A percentile compares a stretch with the other conserved stretches of the same genome.
Conservation (phyloP, 2,888 invertebrate species). For the Anaspis maculata region DNA sequence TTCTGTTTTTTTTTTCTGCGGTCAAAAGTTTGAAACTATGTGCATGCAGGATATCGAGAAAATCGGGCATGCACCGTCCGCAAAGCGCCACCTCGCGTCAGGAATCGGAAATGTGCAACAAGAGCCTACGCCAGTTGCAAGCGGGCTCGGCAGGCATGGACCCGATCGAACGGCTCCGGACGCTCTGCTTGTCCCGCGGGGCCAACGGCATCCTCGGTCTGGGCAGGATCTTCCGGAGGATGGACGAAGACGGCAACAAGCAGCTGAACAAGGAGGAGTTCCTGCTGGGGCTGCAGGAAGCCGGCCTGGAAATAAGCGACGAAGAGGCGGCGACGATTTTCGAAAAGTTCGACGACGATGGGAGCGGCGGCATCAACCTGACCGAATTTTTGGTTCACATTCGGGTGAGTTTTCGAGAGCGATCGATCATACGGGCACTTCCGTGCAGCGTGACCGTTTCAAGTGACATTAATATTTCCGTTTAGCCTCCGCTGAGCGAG, state of each 20-base stretch:
- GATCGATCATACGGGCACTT: background rate
- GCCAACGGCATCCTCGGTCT: constrained; percentile 82
- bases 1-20: too few relatives aligned
- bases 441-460: too few relatives aligned
- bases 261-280: constrained; percentile 76
- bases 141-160: constrained; percentile 52
- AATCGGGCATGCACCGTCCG: constrained; percentile 51
- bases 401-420: constrained; percentile 54
- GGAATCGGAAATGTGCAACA: constrained; percentile 72
- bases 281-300: constrained; percentile 64
- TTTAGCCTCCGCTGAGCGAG: constrained; percentile 76
- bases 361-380: constrained; percentile 69
- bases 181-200: constrained; percentile 77
- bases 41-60: too few relatives aligned
- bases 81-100: constrained; percentile 66
- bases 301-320: constrained; percentile 60
- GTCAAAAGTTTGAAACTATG: too few relatives aligned
- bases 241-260: constrained; percentile 88
- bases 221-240: constrained; percentile 78
- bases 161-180: constrained; percentile 73
- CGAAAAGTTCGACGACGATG: constrained; percentile 68
- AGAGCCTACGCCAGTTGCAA: constrained; percentile 59
- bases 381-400: constrained; percentile 80
- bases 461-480: constrained; percentile 5
- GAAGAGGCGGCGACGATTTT: constrained; percentile 64